Evolutionary conservation across 1,140 invertebrate genomes (phyloP).

Genomic region (Gonatopus flavifemur): DNA sequence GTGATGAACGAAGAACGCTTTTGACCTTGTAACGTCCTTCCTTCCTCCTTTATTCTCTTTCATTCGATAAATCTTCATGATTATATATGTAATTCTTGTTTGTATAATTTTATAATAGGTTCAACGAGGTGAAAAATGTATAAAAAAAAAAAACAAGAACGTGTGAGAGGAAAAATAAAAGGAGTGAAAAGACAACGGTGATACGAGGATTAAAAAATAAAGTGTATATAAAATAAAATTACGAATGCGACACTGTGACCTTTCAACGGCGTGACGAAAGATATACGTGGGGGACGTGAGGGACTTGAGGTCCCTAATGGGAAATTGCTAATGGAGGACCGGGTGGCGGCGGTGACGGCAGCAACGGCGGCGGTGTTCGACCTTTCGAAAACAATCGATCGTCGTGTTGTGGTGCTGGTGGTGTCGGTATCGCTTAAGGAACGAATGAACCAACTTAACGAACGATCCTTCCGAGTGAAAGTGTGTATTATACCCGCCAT

Average conservation of each 20-base stretch:
- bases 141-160: not conserved
- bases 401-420: conserved; percentile 27
- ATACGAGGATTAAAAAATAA: not conserved
- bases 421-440: conserved; percentile 15
- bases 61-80: too few species aligned
- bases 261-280: conserved; percentile 23
- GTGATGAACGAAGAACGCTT: too few species aligned
- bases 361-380: too few species aligned
- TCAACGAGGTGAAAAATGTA: too few species aligned
- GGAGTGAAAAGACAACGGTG: not conserved
- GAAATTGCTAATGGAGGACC: conserved; percentile 32
- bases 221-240: conserved; percentile 7
- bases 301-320: conserved; percentile 25
- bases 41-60: too few species aligned
- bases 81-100: too few species aligned
- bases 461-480: conserved; percentile 52
- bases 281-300: too few species aligned
- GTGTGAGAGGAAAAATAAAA: not conserved
- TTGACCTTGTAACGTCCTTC: too few species aligned
- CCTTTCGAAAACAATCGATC: conserved; percentile 52
- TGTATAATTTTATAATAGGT: too few species aligned
- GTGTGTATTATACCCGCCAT: too few species aligned
- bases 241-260: conserved; percentile 12
- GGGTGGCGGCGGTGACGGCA: too few species aligned
- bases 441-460: conserved; percentile 17